Evolutionary conservation across 2,888 invertebrate species (phyloP), one percentile per base, ranked within the genome.

Genomic region (Lasioglossum calceatum): DNA sequence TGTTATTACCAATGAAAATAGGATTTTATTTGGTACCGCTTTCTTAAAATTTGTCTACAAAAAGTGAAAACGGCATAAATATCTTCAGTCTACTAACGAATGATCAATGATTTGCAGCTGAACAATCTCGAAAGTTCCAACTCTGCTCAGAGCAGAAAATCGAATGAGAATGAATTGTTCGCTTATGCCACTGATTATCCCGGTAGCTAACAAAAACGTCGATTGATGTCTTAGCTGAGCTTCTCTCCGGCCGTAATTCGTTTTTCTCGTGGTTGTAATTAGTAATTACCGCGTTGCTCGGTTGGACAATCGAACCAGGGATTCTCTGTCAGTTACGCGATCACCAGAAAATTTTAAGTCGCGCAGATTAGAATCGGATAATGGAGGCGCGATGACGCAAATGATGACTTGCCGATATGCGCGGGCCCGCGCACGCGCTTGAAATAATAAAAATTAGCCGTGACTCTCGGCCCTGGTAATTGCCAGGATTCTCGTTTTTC

Each of bases 351-450:
- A 42, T 71, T 64, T 83, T 36, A 84, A 79, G 32, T 58, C 50
- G 42, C 54, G 32, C 75, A 85, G 79, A 85, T 85, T 79, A 84
- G 32, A 67, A 39, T 3, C 67, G 67, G 67, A 77, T 85, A 67
- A 80, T 44, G 23, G 58, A 58, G 2, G 73, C 58, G n/a, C 58
- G 64, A 36, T 85, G 85, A 85, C 85, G 85, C 76, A 85, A 85
- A 85, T 23, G 73, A 47, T 47, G 44, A 42, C 73, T 23, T 54
- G 67, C 58, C 58, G 78, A 4, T 36, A 39, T 61, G n/a, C 50
- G 47, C 64, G 74, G 1, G 23, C 47, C 10, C 47, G 74, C 10
- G 61, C 74, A 67, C 78, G 77, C 58, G 42, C n/a, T 39, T 39
- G 32, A 47, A 72, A 72, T 50, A 27, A 80, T 42, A 72, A 80